These are phyloP conservation scores for Papilio demoleus DNA, from an alignment of 2,888 invertebrate genomes.

Conservation along the genomic window DNA sequence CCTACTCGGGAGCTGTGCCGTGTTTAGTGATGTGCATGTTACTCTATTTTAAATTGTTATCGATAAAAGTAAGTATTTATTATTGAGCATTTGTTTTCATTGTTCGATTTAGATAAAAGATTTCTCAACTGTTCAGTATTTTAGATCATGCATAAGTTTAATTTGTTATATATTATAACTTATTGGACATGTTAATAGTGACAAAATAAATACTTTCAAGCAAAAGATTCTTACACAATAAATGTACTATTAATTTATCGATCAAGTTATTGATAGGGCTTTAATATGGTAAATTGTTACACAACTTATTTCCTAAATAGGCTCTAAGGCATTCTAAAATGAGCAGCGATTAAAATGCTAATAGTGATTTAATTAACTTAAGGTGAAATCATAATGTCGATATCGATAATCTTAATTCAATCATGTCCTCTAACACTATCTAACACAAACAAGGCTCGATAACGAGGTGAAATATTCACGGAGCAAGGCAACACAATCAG, in stretches of 20 bases:
- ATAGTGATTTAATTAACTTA: constrained; percentile 35
- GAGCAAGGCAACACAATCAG: constrained; percentile 78
- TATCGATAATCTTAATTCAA: constrained; percentile 63
- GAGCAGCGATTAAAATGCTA: not conserved
- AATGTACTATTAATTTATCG: not conserved
- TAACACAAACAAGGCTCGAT: constrained; percentile 83
- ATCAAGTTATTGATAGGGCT: not conserved
- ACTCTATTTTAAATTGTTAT: constrained; percentile 15
- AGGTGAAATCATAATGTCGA: constrained; percentile 53
- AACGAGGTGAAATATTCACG: constrained; percentile 84
- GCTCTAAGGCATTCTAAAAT: not conserved
- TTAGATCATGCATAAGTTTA: too few relatives aligned
- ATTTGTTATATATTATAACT: too few relatives aligned
- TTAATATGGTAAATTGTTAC: not conserved
- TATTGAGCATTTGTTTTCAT: not conserved
- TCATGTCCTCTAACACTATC: constrained; percentile 64
- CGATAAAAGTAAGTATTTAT: constrained; percentile 43
- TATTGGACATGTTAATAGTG: too few relatives aligned
- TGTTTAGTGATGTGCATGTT: constrained; percentile 56
- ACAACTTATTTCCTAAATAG: not conserved
- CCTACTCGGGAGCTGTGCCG: constrained; percentile 77
- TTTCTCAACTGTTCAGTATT: not conserved
- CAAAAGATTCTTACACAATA: not conserved
- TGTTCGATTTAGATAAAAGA: not conserved
- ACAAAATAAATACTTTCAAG: not conserved